phyloP scores from a whole-genome alignment of 92 coral and sea anemone species.

The Porites divaricata region DNA sequence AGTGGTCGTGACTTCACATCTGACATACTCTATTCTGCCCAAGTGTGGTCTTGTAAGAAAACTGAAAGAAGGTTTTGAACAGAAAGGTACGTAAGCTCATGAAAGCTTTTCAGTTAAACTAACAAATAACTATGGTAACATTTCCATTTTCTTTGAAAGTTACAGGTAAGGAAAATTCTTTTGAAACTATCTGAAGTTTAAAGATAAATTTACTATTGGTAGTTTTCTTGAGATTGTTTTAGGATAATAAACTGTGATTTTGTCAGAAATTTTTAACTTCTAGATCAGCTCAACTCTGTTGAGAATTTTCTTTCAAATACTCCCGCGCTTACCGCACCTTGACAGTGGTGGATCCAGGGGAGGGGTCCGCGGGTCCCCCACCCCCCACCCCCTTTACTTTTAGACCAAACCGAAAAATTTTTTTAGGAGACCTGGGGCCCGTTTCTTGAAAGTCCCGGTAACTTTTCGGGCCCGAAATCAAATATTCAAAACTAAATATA shows the following conservation, averaged over 20 bases:
- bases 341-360: too few species aligned
- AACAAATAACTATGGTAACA: background rate
- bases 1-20: constrained; percentile 7
- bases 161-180: background rate
- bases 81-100: constrained; percentile 12
- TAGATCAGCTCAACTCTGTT: too few species aligned
- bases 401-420: too few species aligned
- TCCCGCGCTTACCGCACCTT: too few species aligned
- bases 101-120: background rate
- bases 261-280: too few species aligned
- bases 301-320: too few species aligned
- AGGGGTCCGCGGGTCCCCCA: too few species aligned
- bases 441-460: too few species aligned
- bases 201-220: background rate
- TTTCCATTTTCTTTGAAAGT: background rate
- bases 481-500: too few species aligned
- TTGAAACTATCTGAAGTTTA: background rate
- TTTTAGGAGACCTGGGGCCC: too few species aligned
- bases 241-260: background rate
- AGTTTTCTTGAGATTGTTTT: background rate
- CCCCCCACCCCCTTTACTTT: too few species aligned
- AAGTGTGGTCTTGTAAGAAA: constrained; percentile 7
- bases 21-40: constrained; percentile 27
- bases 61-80: constrained; percentile 26
- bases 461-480: too few species aligned